These are phyloP conservation scores for Mastomys natalensis DNA, from an alignment of 2,113 vertebrate genomes.

Conservation along the genomic window DNA sequence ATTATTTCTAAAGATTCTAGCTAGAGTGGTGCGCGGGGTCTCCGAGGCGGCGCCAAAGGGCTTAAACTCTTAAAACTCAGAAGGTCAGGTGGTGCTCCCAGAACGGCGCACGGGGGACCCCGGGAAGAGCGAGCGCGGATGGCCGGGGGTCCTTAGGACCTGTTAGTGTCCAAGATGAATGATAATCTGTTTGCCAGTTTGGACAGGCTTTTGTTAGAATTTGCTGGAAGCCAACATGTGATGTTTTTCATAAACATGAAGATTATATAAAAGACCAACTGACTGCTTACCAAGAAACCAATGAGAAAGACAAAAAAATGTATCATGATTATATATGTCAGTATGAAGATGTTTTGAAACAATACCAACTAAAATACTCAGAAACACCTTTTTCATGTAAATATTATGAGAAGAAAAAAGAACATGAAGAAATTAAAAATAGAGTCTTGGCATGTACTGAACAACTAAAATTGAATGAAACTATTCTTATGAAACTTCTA, in stretches of 20 bases:
- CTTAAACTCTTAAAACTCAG: too few relatives aligned
- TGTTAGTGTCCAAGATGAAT: too few relatives aligned
- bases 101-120: too few relatives aligned
- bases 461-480: slow-evolving; percentile 83
- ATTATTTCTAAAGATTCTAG: not conserved
- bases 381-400: slow-evolving; percentile 82
- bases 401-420: slow-evolving; percentile 85
- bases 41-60: too few relatives aligned
- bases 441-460: slow-evolving; percentile 80
- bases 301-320: slow-evolving; percentile 87
- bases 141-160: too few relatives aligned
- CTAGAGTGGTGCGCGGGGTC: too few relatives aligned
- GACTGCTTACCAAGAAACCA: slow-evolving; percentile 78
- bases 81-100: too few relatives aligned
- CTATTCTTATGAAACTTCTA: slow-evolving; percentile 78
- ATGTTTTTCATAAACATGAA: slow-evolving; percentile 87
- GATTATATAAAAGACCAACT: slow-evolving; percentile 84
- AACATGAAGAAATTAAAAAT: slow-evolving; percentile 86
- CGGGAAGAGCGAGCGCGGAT: too few relatives aligned
- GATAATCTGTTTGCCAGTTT: too few relatives aligned
- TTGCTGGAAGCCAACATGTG: slow-evolving; percentile 87
- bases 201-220: too few relatives aligned
- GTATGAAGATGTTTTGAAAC: slow-evolving; percentile 85
- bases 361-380: slow-evolving; percentile 84
- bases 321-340: slow-evolving; percentile 85